Evolutionary conservation across 2,888 invertebrate genomes (phyloP).

Genomic region (Ferdinandea cuprea): DNA sequence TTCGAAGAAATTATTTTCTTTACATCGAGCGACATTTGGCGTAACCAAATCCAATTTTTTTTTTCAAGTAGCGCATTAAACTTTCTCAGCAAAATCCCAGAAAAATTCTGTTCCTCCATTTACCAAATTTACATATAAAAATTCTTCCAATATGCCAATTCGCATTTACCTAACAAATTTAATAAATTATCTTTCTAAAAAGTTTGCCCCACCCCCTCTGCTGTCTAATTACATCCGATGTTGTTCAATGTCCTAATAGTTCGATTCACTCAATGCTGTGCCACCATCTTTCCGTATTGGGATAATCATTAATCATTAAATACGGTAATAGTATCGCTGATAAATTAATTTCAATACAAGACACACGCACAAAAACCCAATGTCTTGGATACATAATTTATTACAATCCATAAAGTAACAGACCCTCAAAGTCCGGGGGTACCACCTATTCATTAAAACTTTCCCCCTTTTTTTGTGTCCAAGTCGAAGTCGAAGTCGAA

Average conservation of each 20-base stretch:
- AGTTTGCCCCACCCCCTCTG: too few relatives aligned
- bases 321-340: slow-evolving; percentile 34
- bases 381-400: slow-evolving; percentile 51
- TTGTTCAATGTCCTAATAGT: slow-evolving; percentile 32
- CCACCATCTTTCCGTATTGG: slow-evolving; percentile 18
- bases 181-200: too few relatives aligned
- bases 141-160: too few relatives aligned
- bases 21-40: too few relatives aligned
- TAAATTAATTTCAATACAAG: slow-evolving; percentile 34
- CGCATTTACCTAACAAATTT: too few relatives aligned
- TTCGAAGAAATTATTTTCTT: too few relatives aligned
- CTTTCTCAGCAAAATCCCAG: too few relatives aligned
- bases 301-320: slow-evolving; percentile 50
- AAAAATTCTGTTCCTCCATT: too few relatives aligned
- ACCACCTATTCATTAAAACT: slow-evolving; percentile 15
- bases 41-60: too few relatives aligned
- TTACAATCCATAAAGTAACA: slow-evolving; percentile 17
- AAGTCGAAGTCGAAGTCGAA: too few relatives aligned
- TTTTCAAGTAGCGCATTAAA: too few relatives aligned
- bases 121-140: too few relatives aligned
- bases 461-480: slow-evolving; percentile 11
- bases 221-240: slow-evolving; percentile 24
- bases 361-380: slow-evolving; percentile 29
- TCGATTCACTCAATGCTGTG: background rate
- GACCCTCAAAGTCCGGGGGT: background rate